Base-by-base conservation (phyloP, 2,113 vertebrate species). In the Atractosteus spatula region DNA sequence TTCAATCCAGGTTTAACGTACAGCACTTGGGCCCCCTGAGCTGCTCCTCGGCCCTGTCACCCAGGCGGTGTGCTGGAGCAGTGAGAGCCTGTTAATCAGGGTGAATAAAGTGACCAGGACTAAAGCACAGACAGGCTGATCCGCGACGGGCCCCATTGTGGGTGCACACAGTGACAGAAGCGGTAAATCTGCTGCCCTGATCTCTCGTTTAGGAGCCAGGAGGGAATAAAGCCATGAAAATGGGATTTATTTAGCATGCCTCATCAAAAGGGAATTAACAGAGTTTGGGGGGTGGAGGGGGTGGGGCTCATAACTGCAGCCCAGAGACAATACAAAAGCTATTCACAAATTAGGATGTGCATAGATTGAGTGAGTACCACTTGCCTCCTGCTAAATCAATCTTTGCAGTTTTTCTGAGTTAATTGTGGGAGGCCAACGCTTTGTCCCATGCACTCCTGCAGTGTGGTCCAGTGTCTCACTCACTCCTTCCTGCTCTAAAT, bases 191-290 rank as follows among this genome's bases (percentile, higher is more conserved):
- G 83, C 83, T 84, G 90, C 87, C 92, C 92, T 94, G 93, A 93
- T 95, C 93, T 87, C 84, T 90, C 89, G 90, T 90, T 91, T 93
- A 92, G 91, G 92, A 92, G 93, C 90, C 93, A 90, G 88, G 77
- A 84, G 85, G 87, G 90, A 91, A 90, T 90, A 90, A 90, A 90
- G 83, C 88, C 88, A 82, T 91, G 89, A 84, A 92, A 92, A 86
- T 77, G 89, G 92, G 93, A 94, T 96, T 96, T 93, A 95, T 96
- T 95, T 95, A 93, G 90, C 88, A 92, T 91, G 93, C 91, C 91
- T 92, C 89, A 87, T 92, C 93, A 89, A 89, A 92, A 91, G 92
- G 91, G 88, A 92, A 94, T 88, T 92, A 94, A 90, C 87, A 86
- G 84, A 87, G 88, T 92, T 89, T 86, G 88, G 81, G 65, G 83